Base-by-base conservation (phyloP, 1,140 invertebrate genomes). In the Tetramorium alpestre region DNA sequence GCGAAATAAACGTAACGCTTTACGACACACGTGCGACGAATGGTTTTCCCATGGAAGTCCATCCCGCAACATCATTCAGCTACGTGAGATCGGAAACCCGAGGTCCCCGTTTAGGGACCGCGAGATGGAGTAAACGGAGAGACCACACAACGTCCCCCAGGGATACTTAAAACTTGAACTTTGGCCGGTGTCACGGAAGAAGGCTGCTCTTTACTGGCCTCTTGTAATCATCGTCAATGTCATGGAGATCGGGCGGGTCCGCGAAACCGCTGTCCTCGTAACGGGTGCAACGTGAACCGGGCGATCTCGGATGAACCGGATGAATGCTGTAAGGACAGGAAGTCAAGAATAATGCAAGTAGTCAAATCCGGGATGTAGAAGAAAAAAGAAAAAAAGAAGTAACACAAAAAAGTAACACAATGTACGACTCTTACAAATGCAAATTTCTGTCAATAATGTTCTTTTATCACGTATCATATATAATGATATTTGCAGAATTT, bases 171-270 rank as follows among this genome's bases (percentile, higher is more conserved):
- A 88, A 87, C 51, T 87, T 81, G 62, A 92, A 92, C 81, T 85
- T 89, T 44, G 92, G 72, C 86, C 92, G 91, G n/a, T 90, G 93
- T 94, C 93, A 95, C 69, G 94, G 93, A 80, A 95, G 92, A 25
- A 94, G 89, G 82, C 93, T 95, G 84, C 93, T 95, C 69, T 94
- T 91, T 3, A 94, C 91, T 11, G 94, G 91, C 73, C 94, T 86
- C 82, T 94, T 95, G 75, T 88, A 95, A 70, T 95, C 94, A 33
- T 94, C 94, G 4, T 94, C 94, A 72, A 94, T 93, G 77, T 95
- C 94, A 54, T 93, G 94, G 49, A 95, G 91, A 91, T 95, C 93
- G 33, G 93, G 90, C 51, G 93, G 91, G 86, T 95, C 94, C 1
- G 89, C 89, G 75, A 93, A 95, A 28, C 93, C 94, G 86, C 89